These are phyloP conservation scores for Odocoileus virginianus DNA, from an alignment of 2,113 vertebrate species.

Conservation along the genomic window DNA sequence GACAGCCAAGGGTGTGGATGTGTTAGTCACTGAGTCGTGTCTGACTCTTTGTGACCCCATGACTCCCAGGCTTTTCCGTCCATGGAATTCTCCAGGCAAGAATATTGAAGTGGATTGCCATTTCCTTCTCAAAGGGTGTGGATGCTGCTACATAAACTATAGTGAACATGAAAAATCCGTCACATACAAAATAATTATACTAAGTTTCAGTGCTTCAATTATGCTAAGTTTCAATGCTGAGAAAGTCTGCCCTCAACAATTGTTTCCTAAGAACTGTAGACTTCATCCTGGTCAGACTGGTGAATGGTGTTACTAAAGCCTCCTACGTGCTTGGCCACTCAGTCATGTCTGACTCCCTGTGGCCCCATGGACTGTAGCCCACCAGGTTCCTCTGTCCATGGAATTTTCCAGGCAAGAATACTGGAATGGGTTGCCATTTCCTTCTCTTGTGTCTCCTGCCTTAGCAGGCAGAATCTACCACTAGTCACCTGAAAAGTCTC, in stretches of 20 bases:
- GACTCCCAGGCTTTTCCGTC: neutral
- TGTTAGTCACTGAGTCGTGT: fast-evolving
- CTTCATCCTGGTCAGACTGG: neutral
- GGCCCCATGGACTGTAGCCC: neutral
- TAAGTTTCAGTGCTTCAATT: neutral
- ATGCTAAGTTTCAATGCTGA: fast-evolving
- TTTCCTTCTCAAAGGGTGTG: neutral
- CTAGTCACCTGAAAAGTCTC: neutral
- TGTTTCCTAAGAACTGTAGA: neutral
- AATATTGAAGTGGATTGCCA: neutral
- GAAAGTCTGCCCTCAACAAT: neutral
- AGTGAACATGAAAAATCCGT: neutral
- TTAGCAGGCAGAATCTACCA: neutral
- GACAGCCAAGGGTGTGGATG: neutral
- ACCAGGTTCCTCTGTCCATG: neutral
- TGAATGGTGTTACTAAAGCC: neutral
- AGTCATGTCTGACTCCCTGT: neutral
- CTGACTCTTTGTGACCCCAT: fast-evolving
- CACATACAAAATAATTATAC: neutral
- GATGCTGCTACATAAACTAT: neutral
- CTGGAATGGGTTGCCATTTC: neutral
- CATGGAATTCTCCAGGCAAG: neutral
- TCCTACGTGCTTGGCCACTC: neutral
- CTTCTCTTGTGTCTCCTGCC: neutral
- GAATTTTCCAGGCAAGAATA: neutral